Evolutionary conservation across 2,888 invertebrate genomes (phyloP), one percentile per base, ranked within the genome.

Genomic region (Germaria angustata): DNA sequence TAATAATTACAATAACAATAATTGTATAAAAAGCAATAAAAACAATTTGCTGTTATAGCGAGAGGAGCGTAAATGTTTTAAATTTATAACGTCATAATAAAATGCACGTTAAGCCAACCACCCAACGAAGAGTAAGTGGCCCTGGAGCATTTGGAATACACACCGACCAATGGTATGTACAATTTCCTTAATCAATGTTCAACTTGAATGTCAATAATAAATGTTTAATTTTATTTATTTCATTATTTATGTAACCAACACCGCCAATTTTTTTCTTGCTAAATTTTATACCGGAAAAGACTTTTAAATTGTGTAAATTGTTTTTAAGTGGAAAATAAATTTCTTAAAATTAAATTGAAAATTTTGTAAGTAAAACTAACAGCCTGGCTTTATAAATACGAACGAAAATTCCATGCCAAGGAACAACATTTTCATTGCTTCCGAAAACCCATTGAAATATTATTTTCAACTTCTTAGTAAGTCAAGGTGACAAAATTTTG

Each of bases 121-220:
- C 89, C 87, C 90, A 91, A 87, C 89, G 91, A 85, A 89, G 91
- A 89, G 91, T 91, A 86, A 91, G 91, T 88, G 91, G 91, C 87
- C 91, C 91, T 87, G 91, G 91, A 89, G 91, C 91, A 86, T 91
- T 91, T 85, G 91, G 91, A 88, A 90, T 90, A 86, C 90, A 89
- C 86, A 90, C 88, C 87, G 90, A 90, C 86, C 89, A 90, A 87
- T 90, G 91, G 90, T 90, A 90, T 85, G 87, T 71, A 28, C 20
- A 51, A 2, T 41, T 24, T n/a, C 24, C 8, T n/a, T n/a, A 13
- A 44, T 36, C 6, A 44, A 13, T 71, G 17, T 46, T 46, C 5
- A 15, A 36, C 8, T 61, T 63, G 20, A 28, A 36, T 78, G 49
- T 77, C 22, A 34, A 32, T 0, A 55, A 69, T 41, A 24, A 41